Evolutionary conservation across 2,888 invertebrate species (phyloP), one percentile per base, ranked within the genome.

Genomic region (Campoplex capitator): DNA sequence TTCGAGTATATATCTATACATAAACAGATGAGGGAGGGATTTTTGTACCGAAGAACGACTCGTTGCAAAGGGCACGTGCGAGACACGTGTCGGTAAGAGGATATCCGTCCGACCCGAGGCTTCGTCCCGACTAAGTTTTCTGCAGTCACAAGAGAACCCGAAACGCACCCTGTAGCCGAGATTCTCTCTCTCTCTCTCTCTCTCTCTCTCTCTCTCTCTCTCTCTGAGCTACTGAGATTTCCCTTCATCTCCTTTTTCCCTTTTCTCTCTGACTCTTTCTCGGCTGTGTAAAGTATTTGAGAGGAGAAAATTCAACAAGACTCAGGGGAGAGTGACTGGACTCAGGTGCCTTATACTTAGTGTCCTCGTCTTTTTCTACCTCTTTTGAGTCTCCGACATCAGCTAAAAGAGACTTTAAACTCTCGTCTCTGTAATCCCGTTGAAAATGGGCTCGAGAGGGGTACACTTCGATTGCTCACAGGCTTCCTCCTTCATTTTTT

Each of bases 81-180:
- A 81, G 92, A 90, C 94, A 94, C 94, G 94, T 94, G 94, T 93
- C 94, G 91, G 93, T 94, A 94, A 94, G 94, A 94, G 94, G 94
- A 94, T 94, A 94, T 93, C 93, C 93, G 93, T 92, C 91, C 89
- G 68, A 84, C 68, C 81, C 77, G 84, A 84, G 62, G 51, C 86
- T 84, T 70, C 42, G 56, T 58, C 54, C 54, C 85, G 87, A 89
- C 88, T 85, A 86, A 83, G 70, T 81, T 88, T 88, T 82, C 78
- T 58, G 65, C 81, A 78, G 82, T 81, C 87, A 48, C 78, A 73
- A 79, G 75, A 84, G 80, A 75, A 65, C 56, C 73, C 32, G 68
- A 67, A 62, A 84, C 85, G 68, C 54, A 70, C 70, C 13, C 56
- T 56, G 35, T 32, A 77, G 45, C 71, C 71, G 28, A 28, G 23